These are phyloP conservation scores for Platichthys flesus DNA, from an alignment of 2,113 vertebrate species.

Conservation along the genomic window DNA sequence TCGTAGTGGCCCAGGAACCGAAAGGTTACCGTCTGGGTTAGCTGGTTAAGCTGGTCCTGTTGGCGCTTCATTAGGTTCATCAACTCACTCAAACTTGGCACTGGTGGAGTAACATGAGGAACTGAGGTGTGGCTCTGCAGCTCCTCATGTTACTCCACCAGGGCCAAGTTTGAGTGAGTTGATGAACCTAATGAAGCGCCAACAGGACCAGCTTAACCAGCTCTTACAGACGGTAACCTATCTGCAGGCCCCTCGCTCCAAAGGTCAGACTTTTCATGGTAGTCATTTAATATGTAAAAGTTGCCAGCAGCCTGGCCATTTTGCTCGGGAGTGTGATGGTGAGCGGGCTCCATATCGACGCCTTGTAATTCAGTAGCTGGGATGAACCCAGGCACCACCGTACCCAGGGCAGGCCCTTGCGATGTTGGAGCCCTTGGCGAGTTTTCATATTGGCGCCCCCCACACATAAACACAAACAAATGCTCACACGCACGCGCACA, in stretches of 20 bases:
- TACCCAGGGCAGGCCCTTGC: too few species aligned
- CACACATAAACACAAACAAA: too few species aligned
- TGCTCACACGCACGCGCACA: too few species aligned
- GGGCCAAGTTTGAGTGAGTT: neutral
- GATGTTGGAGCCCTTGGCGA: too few species aligned
- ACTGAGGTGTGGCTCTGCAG: neutral
- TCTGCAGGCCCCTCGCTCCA: neutral
- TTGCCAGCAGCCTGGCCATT: constrained; percentile 23
- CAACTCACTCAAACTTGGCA: too few species aligned
- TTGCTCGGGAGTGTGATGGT: constrained; percentile 15
- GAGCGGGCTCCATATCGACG: neutral
- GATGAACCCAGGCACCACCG: too few species aligned
- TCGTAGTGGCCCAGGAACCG: too few species aligned
- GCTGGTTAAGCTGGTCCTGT: too few species aligned
- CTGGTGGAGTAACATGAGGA: neutral
- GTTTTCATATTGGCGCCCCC: too few species aligned
- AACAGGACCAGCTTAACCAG: constrained; percentile 11
- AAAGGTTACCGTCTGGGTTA: too few species aligned
- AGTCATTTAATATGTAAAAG: neutral
- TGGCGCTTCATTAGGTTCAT: neutral
- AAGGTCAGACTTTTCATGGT: neutral
- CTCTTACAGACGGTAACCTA: neutral
- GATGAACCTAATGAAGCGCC: neutral
- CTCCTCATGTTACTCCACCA: neutral
- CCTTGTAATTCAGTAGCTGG: too few species aligned